Percentiles rank a stretch among this genome's conserved stretches.
These are phyloP conservation scores for Drosophila bocki DNA, from an alignment of 1,140 invertebrate genomes.

Conservation along the genomic window DNA sequence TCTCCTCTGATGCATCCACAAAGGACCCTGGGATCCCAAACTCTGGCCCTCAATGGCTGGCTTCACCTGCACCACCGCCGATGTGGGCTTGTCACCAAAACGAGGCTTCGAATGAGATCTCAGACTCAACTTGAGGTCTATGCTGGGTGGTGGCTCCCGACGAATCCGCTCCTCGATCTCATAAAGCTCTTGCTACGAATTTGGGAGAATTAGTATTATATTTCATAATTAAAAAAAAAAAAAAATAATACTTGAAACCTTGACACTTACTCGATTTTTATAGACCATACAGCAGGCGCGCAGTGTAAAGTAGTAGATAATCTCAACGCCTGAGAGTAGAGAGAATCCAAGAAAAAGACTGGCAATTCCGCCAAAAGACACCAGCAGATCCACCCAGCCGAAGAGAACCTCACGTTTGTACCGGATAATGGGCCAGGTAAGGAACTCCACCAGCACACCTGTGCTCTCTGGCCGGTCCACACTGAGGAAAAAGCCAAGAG, in stretches of 20 bases:
- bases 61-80: constrained; percentile 54
- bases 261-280: constrained; percentile 72
- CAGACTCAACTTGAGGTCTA: constrained; percentile 65
- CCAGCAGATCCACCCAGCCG: constrained; percentile 91
- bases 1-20: constrained; percentile 32
- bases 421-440: constrained; percentile 90
- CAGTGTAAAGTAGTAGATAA: constrained; percentile 90
- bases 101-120: constrained; percentile 45
- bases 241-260: not conserved
- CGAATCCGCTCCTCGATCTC: constrained; percentile 78
- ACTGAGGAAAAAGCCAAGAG: constrained; percentile 18
- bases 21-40: not conserved
- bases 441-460: constrained; percentile 86
- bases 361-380: constrained; percentile 88
- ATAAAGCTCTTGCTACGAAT: constrained; percentile 73
- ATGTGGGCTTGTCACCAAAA: constrained; percentile 2
- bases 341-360: constrained; percentile 92
- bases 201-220: not conserved
- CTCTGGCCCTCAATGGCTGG: constrained; percentile 17
- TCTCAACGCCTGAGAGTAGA: constrained; percentile 89
- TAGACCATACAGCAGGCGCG: constrained; percentile 88
- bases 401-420: constrained; percentile 91
- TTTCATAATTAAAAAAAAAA: too few species aligned
- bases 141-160: constrained; percentile 67
- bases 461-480: constrained; percentile 58